Percentiles rank a stretch among this genome's conserved stretches.
These are phyloP conservation scores for Tetragnatha montana DNA, from an alignment of 2,888 invertebrate species.

Conservation along the genomic window DNA sequence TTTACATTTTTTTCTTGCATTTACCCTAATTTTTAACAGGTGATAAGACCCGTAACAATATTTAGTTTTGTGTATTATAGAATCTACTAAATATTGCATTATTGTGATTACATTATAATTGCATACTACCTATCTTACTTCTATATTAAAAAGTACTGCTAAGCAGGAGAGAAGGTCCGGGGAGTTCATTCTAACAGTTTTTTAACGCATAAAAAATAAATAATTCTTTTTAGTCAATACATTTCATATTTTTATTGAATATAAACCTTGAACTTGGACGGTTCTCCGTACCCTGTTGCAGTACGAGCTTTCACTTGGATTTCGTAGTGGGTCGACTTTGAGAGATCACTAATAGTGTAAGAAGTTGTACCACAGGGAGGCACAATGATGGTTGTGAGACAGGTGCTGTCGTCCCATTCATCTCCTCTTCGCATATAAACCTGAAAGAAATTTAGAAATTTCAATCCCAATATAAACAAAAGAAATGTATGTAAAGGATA, in stretches of 20 bases:
- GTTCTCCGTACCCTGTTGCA: slow-evolving; percentile 45
- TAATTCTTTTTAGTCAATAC: no score
- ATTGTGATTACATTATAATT: no score
- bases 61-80: no score
- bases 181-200: no score
- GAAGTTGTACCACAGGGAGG: neutral
- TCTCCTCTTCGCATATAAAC: neutral
- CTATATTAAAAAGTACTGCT: no score
- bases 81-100: no score
- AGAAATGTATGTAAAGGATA: neutral
- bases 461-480: neutral
- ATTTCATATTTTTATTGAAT: neutral
- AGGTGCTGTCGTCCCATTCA: neutral
- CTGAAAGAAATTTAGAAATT: slow-evolving; percentile 3
- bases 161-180: no score
- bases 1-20: no score
- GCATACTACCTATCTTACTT: no score
- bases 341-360: slow-evolving; percentile 32
- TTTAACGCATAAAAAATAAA: no score
- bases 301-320: slow-evolving; percentile 38
- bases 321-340: neutral
- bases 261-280: slow-evolving; percentile 25
- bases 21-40: no score
- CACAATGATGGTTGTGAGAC: slow-evolving; percentile 12
- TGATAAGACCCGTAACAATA: no score